Percentiles rank a stretch among this genome's conserved stretches.
These are phyloP conservation scores for Drosophila fuyamai DNA, from an alignment of 1,140 invertebrate genomes.

Conservation along the genomic window DNA sequence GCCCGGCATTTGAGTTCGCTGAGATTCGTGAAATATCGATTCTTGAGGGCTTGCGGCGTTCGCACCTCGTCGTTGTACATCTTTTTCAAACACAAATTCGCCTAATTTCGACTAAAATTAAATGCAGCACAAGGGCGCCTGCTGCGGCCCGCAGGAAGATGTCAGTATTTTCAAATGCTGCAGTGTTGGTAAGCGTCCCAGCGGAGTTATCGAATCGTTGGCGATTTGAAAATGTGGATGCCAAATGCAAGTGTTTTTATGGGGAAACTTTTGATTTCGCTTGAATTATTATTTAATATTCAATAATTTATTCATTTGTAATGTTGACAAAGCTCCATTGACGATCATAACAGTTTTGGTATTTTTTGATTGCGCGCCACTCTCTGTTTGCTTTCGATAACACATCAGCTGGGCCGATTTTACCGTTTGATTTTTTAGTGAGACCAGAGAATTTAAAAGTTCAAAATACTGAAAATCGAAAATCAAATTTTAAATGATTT, in stretches of 20 bases:
- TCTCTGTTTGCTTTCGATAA: slow-evolving; percentile 2
- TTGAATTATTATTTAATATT: neutral
- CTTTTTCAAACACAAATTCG: slow-evolving; percentile 18
- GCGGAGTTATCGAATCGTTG: slow-evolving; percentile 4
- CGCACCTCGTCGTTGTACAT: slow-evolving; percentile 69
- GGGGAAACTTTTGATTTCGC: neutral
- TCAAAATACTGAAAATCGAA: neutral
- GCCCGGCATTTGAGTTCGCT: slow-evolving; percentile 51
- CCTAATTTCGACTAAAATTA: slow-evolving; percentile 27
- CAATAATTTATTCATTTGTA: neutral
- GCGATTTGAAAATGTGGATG: neutral
- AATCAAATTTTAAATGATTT: too few relatives aligned
- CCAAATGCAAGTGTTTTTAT: neutral
- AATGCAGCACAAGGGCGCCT: slow-evolving; percentile 8
- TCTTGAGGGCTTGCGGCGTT: slow-evolving; percentile 66
- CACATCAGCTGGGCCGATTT: slow-evolving; percentile 8
- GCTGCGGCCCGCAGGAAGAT: slow-evolving; percentile 32
- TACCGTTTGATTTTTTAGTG: neutral
- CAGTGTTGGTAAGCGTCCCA: slow-evolving; percentile 8
- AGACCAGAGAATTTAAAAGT: neutral
- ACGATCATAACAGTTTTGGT: slow-evolving; percentile 1
- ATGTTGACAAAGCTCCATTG: neutral
- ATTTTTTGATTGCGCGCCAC: slow-evolving; percentile 25
- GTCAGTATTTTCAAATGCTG: slow-evolving; percentile 52
- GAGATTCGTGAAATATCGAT: slow-evolving; percentile 46